Base-by-base conservation (phyloP, 2,113 vertebrate species). In the Pachyramphus minor region DNA sequence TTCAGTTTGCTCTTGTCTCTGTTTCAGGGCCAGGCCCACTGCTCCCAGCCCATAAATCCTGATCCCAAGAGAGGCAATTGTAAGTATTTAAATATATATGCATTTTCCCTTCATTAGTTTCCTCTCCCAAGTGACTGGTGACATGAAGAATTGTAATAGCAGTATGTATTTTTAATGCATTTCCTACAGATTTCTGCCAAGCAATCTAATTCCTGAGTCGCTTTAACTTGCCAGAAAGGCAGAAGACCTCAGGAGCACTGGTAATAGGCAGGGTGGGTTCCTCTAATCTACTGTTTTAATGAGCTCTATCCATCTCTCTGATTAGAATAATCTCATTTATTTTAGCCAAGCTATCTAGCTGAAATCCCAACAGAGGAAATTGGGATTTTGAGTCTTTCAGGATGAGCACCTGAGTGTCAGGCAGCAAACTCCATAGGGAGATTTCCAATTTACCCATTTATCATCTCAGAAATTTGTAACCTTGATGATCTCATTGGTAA, bases 121-220 rank as follows among this genome's bases (percentile, higher is more conserved):
- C 63, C 92, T 94, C 89, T 89, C 97, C 89, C 94, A 63, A 81
- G 93, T 93, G 96, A 89, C 85, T 89, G 95, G 84, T 95, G 87
- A 97, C 93, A 95, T 95, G 94, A 97, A 96, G 93, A 97, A 94
- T 93, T 95, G 89, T 95, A 97, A 93, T 56, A 96, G 97, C 96
- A 87, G 94, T 95, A 96, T 96, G 91, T 90, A 92, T 94, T 97
- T 97, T 97, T 97, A 97, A 97, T 97, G 97, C 94, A 85, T 96
- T 98, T 98, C 95, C 97, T 97, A 93, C 93, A 97, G 94, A 80
- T 97, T 97, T 84, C 93, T 96, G 87, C 88, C 93, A 94, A 95
- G 81, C 92, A 97, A 82, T 96, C 95, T 76, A 90, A 75, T 97
- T 95, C 95, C 95, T 94, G 86, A 82, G 95, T 91, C 95, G 63